Base-by-base conservation (phyloP, 2,797 vertebrate species). In the Pipistrellus pipistrellus region DNA sequence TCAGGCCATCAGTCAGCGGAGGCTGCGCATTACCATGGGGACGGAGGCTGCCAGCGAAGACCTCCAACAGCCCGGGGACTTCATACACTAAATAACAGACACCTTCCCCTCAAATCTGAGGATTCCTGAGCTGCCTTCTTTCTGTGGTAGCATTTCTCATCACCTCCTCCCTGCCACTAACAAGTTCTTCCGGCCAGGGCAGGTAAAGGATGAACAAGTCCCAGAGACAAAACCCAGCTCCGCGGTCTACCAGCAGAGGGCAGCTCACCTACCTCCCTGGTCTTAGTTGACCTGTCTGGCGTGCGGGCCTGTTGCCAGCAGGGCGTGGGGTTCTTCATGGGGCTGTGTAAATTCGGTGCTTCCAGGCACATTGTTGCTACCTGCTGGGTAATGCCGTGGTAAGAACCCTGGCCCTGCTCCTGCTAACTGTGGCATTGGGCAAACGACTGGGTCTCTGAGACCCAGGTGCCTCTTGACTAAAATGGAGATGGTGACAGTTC, bases 361-460 rank as follows among this genome's bases (percentile, higher is more conserved):
- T 62, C 86, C 17, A 0, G 4, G 44, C 8, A 15, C 3, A 14
- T 48, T 18, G 41, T 8, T 66, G 78, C 46, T n/a, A 2, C 23
- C 23, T 27, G 2, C 32, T n/a, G 32, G 62, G 30, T 12, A 14
- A 30, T 1, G 21, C 8, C 14, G 0, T 9, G 23, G 20, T 32
- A 48, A 53, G 57, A 38, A 7, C 10, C 23, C 48, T 30, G 13
- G 15, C 11, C n/a, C 21, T 83, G 23, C 30, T 23, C 15, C 53
- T 35, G 14, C 64, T n/a, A 82, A 35, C 53, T 25, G 23, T 38
- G 64, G n/a, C 32, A 14, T 1, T 15, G 27, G 75, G 35, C 11
- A 48, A 53, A 59, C 59, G 8, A 17, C 18, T 59, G 27, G 17
- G 38, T 91, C 83, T 82, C 81, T 38, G 78, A 92, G 68, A 85